These are phyloP conservation scores for Capreolus pygargus DNA, from an alignment of 2,113 vertebrate genomes.

Conservation along the genomic window DNA sequence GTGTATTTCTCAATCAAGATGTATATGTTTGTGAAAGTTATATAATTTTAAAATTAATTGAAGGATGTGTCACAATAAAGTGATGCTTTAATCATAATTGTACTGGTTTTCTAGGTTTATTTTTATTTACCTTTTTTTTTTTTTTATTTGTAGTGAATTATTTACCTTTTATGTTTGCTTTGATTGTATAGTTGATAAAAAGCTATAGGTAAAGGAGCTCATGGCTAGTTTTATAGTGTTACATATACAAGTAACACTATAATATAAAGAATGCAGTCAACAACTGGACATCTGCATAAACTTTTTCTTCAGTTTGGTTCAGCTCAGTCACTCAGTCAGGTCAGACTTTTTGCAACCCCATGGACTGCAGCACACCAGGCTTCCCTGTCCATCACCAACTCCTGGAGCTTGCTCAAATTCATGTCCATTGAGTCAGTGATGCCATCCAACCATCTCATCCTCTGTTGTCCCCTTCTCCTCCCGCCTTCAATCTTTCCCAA, in stretches of 20 bases:
- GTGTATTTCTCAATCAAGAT: neutral
- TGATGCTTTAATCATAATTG: neutral
- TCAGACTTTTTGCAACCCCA: neutral
- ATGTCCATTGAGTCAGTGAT: neutral
- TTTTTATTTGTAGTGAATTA: too few species aligned
- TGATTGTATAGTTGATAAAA: neutral
- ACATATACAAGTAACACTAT: neutral
- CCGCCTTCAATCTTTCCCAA: neutral
- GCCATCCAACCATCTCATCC: neutral
- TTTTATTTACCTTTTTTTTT: conserved; percentile 34
- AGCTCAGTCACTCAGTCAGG: neutral
- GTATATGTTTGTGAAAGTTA: neutral
- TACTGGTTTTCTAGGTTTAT: neutral
- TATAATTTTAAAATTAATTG: neutral
- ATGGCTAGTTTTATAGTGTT: neutral
- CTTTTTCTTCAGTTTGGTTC: neutral
- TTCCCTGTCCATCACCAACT: neutral
- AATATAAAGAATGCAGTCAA: neutral
- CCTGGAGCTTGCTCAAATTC: neutral
- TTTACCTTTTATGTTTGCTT: conserved; percentile 5
- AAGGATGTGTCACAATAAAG: neutral
- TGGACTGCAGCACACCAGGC: neutral
- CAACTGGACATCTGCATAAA: neutral
- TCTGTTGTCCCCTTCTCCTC: neutral
- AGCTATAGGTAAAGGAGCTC: neutral